These are phyloP conservation scores for Anguilla japonica DNA, from an alignment of 2,113 vertebrate genomes.

Conservation along the genomic window DNA sequence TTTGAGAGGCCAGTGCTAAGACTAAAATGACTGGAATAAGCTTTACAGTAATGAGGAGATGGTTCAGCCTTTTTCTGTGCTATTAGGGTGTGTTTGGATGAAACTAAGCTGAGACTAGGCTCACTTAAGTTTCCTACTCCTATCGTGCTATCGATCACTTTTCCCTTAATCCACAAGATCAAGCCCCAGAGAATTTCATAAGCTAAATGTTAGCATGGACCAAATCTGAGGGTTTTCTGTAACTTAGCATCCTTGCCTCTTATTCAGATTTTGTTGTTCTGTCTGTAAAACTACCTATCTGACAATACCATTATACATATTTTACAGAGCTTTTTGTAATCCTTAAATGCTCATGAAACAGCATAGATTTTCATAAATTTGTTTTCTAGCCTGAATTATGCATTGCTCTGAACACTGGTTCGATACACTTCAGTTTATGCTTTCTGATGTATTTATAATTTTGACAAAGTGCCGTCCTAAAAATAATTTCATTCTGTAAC, in stretches of 20 bases:
- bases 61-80: constrained; percentile 15
- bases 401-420: too few species aligned
- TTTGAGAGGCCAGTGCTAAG: not conserved
- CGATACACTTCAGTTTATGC: too few species aligned
- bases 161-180: constrained; percentile 21
- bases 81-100: constrained; percentile 1
- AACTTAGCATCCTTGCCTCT: not conserved
- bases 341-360: not conserved
- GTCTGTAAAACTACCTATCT: not conserved
- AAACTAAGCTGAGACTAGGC: not conserved
- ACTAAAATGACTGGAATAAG: not conserved
- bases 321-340: not conserved
- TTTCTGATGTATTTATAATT: too few species aligned
- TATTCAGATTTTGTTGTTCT: not conserved
- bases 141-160: constrained; percentile 13
- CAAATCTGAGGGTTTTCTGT: too few species aligned
- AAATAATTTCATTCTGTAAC: too few species aligned
- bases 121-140: constrained; percentile 19
- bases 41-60: not conserved
- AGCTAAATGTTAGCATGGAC: not conserved
- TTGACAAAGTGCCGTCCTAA: too few species aligned
- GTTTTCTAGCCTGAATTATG: too few species aligned
- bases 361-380: not conserved
- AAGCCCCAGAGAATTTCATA: not conserved
- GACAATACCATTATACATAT: not conserved